Conservation (phyloP, 2,888 invertebrate species). For the Iselma pallidipennis region DNA sequence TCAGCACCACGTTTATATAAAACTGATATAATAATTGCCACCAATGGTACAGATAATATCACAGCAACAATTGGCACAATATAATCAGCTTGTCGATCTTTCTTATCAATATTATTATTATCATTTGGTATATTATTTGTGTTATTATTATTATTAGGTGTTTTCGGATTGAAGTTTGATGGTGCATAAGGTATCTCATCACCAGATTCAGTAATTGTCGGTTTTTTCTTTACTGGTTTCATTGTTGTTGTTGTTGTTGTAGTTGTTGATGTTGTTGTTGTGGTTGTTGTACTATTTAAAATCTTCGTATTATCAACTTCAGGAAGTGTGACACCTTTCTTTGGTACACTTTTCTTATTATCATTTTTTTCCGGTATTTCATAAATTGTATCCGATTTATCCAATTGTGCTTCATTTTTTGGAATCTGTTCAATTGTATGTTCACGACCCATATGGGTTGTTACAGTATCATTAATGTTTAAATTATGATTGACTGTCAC, state of each 20-base stretch:
- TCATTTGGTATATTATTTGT: constrained; percentile 38
- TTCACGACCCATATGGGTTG: constrained; percentile 13
- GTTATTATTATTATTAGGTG: not conserved
- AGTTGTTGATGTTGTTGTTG: constrained; percentile 47
- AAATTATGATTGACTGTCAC: not conserved
- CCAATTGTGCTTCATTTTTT: not conserved
- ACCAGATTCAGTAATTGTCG: constrained; percentile 24
- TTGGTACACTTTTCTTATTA: constrained; percentile 39
- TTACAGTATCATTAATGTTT: not conserved
- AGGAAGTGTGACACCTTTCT: constrained; percentile 41
- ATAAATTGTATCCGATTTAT: not conserved
- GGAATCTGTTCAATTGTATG: constrained; percentile 5
- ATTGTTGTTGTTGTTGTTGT: constrained; percentile 9
- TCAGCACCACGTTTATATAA: constrained; percentile 73
- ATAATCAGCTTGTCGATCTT: constrained; percentile 61
- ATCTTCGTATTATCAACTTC: constrained; percentile 17
- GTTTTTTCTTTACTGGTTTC: constrained; percentile 20
- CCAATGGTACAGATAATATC: constrained; percentile 74
- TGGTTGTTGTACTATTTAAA: constrained; percentile 20
- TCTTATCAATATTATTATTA: constrained; percentile 38
- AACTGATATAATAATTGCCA: constrained; percentile 69
- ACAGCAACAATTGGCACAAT: constrained; percentile 76
- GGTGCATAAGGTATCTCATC: constrained; percentile 14
- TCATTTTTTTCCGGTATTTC: constrained; percentile 31
- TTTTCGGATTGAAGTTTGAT: constrained; percentile 4